phyloP scores from a whole-genome alignment of 2,113 vertebrate genomes.

The Hucho hucho region DNA sequence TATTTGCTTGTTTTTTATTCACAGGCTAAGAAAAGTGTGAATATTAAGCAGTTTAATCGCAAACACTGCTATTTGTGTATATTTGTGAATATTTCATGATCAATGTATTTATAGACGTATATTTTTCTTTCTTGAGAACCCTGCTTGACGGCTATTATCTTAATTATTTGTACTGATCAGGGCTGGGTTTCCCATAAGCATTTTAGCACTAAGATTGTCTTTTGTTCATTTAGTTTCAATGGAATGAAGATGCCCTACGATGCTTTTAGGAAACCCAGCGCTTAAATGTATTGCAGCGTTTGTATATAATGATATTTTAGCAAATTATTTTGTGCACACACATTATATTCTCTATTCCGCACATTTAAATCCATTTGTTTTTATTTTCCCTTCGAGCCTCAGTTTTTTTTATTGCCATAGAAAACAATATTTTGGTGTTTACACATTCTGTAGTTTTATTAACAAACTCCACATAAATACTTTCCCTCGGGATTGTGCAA shows the following conservation, averaged over 20 bases:
- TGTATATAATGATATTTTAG: conserved; percentile 24
- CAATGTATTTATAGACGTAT: conserved; percentile 40
- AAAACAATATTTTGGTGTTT: conserved; percentile 38
- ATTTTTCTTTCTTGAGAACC: conserved; percentile 28
- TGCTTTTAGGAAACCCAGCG: background rate
- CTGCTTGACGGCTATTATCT: conserved; percentile 35
- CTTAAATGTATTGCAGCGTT: conserved; percentile 19
- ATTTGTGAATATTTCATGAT: conserved; percentile 49
- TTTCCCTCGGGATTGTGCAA: conserved; percentile 42
- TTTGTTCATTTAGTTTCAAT: too few relatives aligned
- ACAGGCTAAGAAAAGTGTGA: background rate
- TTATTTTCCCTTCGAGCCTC: conserved; percentile 11
- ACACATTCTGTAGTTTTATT: conserved; percentile 35
- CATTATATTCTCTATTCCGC: conserved; percentile 23
- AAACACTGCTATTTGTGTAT: conserved; percentile 20
- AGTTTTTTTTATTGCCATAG: conserved; percentile 33
- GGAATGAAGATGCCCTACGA: too few relatives aligned
- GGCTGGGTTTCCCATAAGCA: too few relatives aligned
- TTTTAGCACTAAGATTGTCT: too few relatives aligned
- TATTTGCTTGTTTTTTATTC: background rate
- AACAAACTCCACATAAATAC: conserved; percentile 22
- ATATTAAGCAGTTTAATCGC: background rate
- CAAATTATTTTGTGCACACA: conserved; percentile 1
- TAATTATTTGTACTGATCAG: conserved; percentile 20
- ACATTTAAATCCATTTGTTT: conserved; percentile 26